Conservation (phyloP, 2,113 vertebrate genomes). For the Mustela lutreola region DNA sequence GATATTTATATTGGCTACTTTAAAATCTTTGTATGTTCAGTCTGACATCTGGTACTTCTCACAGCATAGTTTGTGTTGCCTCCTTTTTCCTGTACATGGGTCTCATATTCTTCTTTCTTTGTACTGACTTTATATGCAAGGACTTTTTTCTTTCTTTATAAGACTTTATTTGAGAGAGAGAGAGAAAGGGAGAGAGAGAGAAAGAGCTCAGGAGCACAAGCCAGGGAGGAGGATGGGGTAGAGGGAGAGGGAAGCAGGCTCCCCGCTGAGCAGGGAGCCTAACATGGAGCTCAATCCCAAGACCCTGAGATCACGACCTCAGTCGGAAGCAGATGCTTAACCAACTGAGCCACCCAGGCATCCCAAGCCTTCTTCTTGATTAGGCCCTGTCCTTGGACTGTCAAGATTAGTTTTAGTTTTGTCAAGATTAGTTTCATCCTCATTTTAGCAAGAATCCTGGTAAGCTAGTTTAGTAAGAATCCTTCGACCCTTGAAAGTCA, state of each 20-base stretch:
- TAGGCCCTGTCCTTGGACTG: background rate
- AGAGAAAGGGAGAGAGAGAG: too few relatives aligned
- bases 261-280: too few relatives aligned
- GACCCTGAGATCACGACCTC: too few relatives aligned
- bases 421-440: background rate
- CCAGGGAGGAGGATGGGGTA: too few relatives aligned
- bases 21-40: background rate
- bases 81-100: background rate
- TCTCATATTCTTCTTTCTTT: background rate
- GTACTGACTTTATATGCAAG: background rate
- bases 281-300: too few relatives aligned
- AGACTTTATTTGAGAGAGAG: too few relatives aligned
- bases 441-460: background rate
- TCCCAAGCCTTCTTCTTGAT: background rate
- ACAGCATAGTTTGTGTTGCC: background rate
- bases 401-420: background rate
- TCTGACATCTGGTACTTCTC: background rate
- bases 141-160: background rate
- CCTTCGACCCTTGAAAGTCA: background rate
- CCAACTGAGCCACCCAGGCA: background rate
- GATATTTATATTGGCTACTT: conserved; percentile 25
- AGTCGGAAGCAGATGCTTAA: background rate
- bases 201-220: too few relatives aligned
- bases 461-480: conserved; percentile 15
- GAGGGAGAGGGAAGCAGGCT: too few relatives aligned